A percentile compares a stretch with the other conserved stretches of the same genome.
Evolutionary conservation across 2,797 vertebrate species (phyloP).

Genomic region (Tadarida brasiliensis): DNA sequence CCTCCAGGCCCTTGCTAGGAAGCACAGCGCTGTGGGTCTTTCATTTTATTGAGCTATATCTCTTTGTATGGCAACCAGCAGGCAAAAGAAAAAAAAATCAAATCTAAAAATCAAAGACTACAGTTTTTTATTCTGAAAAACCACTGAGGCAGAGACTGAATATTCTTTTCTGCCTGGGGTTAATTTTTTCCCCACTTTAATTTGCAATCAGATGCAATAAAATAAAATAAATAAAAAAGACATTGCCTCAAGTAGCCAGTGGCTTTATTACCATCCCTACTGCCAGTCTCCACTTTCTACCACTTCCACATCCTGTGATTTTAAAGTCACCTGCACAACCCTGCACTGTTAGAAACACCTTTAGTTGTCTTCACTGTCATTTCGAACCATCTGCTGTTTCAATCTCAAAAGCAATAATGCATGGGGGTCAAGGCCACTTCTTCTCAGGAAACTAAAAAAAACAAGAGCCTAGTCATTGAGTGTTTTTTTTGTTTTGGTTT

Average conservation of each 20-base stretch:
- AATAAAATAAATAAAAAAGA: conserved; percentile 85
- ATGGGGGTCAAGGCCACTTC: conserved; percentile 85
- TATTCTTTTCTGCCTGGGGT: conserved; percentile 90
- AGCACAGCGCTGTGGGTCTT: conserved; percentile 89
- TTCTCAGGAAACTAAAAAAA: conserved; percentile 82
- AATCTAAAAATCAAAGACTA: conserved; percentile 93
- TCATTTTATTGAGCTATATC: conserved; percentile 95
- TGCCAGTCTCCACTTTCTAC: conserved; percentile 91
- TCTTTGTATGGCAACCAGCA: conserved; percentile 91
- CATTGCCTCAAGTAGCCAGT: conserved; percentile 89
- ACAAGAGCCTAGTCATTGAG: conserved; percentile 81
- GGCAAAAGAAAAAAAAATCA: conserved; percentile 87
- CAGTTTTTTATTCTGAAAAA: conserved; percentile 86
- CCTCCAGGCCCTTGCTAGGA: conserved; percentile 92
- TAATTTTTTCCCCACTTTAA: conserved; percentile 91
- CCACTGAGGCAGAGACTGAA: conserved; percentile 87
- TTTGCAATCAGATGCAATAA: conserved; percentile 93
- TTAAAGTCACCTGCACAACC: conserved; percentile 89
- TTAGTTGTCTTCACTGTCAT: conserved; percentile 84
- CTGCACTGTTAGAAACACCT: conserved; percentile 81
- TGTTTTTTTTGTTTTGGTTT: conserved; percentile 60
- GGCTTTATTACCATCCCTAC: conserved; percentile 90
- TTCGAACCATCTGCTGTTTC: conserved; percentile 84
- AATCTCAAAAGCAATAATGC: conserved; percentile 86
- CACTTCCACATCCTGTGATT: conserved; percentile 90